Conservation (phyloP, 2,113 vertebrate species). For the Actinemys pallida region DNA sequence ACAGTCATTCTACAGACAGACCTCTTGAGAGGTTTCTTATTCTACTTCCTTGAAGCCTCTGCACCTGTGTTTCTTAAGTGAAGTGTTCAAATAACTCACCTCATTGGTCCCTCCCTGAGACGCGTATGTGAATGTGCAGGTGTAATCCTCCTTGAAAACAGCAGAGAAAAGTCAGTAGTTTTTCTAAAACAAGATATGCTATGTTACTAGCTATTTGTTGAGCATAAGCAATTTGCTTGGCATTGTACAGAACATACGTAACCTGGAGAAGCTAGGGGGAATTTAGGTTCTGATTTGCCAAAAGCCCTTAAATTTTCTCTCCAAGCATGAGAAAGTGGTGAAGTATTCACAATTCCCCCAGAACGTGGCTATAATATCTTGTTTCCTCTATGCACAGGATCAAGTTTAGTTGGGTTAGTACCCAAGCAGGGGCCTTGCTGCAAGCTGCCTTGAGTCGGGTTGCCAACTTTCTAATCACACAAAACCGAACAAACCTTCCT, state of each 20-base stretch:
- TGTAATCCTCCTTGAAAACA: slow-evolving; percentile 80
- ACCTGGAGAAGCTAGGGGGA: neutral
- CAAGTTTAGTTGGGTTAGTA: neutral
- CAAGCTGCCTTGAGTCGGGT: neutral
- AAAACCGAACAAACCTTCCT: no score
- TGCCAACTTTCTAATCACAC: no score
- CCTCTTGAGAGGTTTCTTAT: rapidly evolving
- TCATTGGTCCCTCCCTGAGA: slow-evolving; percentile 98
- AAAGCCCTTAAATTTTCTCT: rapidly evolving
- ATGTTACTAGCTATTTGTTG: neutral
- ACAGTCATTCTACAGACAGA: neutral
- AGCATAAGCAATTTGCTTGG: neutral
- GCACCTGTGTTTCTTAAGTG: rapidly evolving
- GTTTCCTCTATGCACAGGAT: rapidly evolving
- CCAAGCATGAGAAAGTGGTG: rapidly evolving
- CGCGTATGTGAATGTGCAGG: slow-evolving; percentile 92
- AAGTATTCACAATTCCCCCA: rapidly evolving
- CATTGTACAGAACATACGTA: rapidly evolving
- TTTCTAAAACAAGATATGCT: rapidly evolving
- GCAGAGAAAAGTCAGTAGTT: neutral
- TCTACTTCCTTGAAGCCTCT: rapidly evolving
- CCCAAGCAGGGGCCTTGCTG: neutral
- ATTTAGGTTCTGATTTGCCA: rapidly evolving
- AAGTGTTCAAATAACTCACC: slow-evolving; percentile 74
- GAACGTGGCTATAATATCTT: neutral